These are phyloP conservation scores for Drosophila aldrichi DNA, from an alignment of 2,888 invertebrate species.

Conservation along the genomic window DNA sequence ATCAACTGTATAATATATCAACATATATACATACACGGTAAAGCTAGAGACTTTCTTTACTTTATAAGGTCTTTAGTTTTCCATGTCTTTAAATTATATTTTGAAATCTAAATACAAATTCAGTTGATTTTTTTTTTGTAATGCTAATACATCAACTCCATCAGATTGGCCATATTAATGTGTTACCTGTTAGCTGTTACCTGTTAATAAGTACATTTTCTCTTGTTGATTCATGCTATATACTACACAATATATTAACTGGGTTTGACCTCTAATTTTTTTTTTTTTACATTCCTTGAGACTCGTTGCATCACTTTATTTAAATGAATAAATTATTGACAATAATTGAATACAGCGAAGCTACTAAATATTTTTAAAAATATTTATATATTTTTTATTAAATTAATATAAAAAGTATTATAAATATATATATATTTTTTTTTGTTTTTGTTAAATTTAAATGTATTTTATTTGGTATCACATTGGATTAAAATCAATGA, in stretches of 20 bases:
- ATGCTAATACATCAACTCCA: background rate
- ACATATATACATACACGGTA: too few species aligned
- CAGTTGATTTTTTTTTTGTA: background rate
- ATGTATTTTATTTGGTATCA: too few species aligned
- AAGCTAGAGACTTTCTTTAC: too few species aligned
- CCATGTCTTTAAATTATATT: too few species aligned
- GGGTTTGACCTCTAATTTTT: background rate
- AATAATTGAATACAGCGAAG: background rate
- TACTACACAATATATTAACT: background rate
- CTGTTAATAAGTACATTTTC: background rate
- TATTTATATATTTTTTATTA: too few species aligned
- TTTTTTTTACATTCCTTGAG: background rate
- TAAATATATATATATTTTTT: too few species aligned
- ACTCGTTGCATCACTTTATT: background rate
- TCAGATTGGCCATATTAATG: background rate
- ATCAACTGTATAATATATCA: conserved; percentile 1
- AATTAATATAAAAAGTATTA: too few species aligned
- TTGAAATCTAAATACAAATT: background rate
- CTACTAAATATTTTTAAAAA: background rate
- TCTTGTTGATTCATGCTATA: background rate
- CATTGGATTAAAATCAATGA: too few species aligned
- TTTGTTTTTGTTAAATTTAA: too few species aligned
- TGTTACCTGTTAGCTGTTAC: background rate
- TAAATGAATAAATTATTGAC: background rate
- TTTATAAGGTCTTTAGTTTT: too few species aligned